Percentiles rank a stretch among this genome's conserved stretches.
phyloP scores from a whole-genome alignment of 23 tunicate species.

The Trididemnum clinides region DNA sequence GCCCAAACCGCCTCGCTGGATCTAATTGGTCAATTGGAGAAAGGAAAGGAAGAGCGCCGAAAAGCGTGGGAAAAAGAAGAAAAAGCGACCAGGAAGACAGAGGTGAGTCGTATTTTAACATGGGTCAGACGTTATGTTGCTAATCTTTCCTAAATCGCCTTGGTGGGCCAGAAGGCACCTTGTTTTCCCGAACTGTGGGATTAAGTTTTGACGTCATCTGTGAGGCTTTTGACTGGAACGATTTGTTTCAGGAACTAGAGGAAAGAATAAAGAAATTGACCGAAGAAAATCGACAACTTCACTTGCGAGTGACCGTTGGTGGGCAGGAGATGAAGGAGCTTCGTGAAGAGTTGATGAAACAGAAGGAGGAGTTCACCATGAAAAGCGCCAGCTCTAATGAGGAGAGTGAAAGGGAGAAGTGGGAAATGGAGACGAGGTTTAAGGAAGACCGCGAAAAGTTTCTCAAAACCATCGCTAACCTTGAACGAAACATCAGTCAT shows the following conservation, averaged over 20 bases:
- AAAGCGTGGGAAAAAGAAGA: slow-evolving; percentile 51
- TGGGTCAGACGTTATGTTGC: too few species aligned
- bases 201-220: too few species aligned
- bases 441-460: slow-evolving; percentile 5
- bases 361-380: slow-evolving; percentile 8
- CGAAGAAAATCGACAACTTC: neutral
- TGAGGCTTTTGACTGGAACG: too few species aligned
- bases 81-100: neutral
- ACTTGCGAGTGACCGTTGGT: too few species aligned
- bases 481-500: slow-evolving; percentile 16
- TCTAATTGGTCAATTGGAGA: slow-evolving; percentile 64
- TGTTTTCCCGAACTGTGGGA: too few species aligned
- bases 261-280: neutral
- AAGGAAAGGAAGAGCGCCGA: slow-evolving; percentile 53
- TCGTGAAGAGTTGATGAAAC: neutral
- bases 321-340: neutral
- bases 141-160: too few species aligned
- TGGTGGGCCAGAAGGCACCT: too few species aligned
- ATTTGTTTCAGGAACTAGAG: too few species aligned
- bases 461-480: neutral
- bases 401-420: slow-evolving; percentile 30
- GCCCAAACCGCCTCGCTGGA: too few species aligned
- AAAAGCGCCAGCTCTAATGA: slow-evolving; percentile 23
- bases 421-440: slow-evolving; percentile 34
- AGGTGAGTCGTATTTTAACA: too few species aligned